Conservation (phyloP, 35 echinoderm and acorn worm genomes). For the Apostichopus japonicus region DNA sequence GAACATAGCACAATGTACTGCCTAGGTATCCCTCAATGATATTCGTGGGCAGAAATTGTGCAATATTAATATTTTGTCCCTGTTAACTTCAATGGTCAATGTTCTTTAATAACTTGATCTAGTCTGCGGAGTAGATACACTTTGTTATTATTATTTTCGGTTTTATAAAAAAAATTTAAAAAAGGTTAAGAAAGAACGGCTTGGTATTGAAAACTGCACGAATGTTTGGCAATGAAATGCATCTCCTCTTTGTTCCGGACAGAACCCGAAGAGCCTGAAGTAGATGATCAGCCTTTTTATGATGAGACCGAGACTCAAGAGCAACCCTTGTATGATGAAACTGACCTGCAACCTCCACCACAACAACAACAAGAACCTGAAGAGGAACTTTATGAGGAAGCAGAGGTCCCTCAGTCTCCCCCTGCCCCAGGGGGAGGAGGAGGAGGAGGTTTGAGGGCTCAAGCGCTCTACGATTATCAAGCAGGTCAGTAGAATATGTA, state of each 20-base stretch:
- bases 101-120: not conserved
- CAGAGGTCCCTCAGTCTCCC: not conserved
- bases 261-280: not conserved
- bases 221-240: too few relatives aligned
- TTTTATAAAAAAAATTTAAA: too few relatives aligned
- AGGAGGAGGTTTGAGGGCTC: constrained; percentile 45
- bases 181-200: too few relatives aligned
- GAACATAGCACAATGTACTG: constrained; percentile 1
- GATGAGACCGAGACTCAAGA: constrained; percentile 9
- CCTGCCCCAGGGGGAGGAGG: constrained; percentile 6
- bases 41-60: constrained; percentile 1
- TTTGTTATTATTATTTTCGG: not conserved
- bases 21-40: not conserved
- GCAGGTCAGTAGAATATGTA: constrained; percentile 48
- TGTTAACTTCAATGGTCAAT: not conserved
- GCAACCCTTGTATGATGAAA: constrained; percentile 50
- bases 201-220: too few relatives aligned
- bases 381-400: constrained; percentile 38
- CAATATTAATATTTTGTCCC: not conserved
- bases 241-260: not conserved
- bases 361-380: constrained; percentile 20
- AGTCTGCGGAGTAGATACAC: not conserved
- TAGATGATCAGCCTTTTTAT: not conserved
- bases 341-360: constrained; percentile 34
- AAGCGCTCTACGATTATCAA: constrained; percentile 87